A percentile compares a stretch with the other conserved stretches of the same genome.
Evolutionary conservation across 2,888 invertebrate genomes (phyloP).

Genomic region (Erebia epiphron): DNA sequence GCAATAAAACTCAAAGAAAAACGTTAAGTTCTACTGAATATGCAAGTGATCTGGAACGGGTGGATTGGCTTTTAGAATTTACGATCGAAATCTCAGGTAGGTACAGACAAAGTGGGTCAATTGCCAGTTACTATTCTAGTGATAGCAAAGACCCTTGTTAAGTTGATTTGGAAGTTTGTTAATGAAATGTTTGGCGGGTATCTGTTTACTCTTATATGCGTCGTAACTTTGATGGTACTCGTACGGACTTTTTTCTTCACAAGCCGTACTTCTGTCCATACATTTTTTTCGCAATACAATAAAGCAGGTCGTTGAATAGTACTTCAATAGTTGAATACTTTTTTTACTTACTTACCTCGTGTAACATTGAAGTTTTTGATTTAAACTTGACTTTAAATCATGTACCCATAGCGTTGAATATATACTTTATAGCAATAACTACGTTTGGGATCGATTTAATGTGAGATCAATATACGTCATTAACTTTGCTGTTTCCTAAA

Average conservation of each 20-base stretch:
- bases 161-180: conserved; percentile 18
- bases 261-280: too few species aligned
- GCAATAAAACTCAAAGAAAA: conserved; percentile 32
- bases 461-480: too few species aligned
- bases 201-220: background rate
- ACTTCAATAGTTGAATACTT: too few species aligned
- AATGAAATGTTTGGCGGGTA: conserved; percentile 9
- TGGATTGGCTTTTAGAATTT: conserved; percentile 26
- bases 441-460: too few species aligned
- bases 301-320: too few species aligned
- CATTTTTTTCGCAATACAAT: too few species aligned
- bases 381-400: too few species aligned
- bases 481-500: too few species aligned
- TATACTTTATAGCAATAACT: too few species aligned
- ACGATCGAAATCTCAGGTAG: conserved; percentile 27
- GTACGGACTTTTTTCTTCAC: background rate
- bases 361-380: too few species aligned
- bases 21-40: conserved; percentile 30
- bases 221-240: background rate
- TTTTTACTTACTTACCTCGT: too few species aligned
- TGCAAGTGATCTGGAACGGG: conserved; percentile 24
- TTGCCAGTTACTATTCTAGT: conserved; percentile 29
- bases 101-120: conserved; percentile 28
- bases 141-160: conserved; percentile 16
- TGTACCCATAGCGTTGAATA: too few species aligned